Evolutionary conservation across 2,113 vertebrate species (phyloP).

Genomic region (Hippocampus barbouri): DNA sequence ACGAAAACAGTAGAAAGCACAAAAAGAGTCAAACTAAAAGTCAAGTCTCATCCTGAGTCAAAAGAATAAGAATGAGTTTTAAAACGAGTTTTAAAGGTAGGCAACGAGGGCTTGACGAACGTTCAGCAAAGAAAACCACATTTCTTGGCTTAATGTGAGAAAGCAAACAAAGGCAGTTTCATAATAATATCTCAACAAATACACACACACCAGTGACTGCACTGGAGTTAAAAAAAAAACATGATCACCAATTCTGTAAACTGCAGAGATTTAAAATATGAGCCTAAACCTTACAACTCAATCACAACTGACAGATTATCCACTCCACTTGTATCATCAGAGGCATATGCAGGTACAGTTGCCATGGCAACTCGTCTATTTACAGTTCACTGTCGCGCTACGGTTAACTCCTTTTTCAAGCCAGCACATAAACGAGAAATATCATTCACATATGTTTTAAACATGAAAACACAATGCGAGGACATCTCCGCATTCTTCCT

Average conservation of each 20-base stretch:
- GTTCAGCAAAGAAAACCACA: neutral
- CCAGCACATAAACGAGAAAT: constrained; percentile 23
- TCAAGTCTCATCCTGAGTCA: too few species aligned
- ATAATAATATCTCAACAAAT: too few species aligned
- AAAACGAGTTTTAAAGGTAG: too few species aligned
- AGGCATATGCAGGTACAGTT: constrained; percentile 30
- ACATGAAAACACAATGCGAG: neutral
- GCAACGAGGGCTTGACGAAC: too few species aligned
- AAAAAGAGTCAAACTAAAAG: too few species aligned
- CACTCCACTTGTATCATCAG: neutral
- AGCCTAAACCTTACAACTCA: constrained; percentile 13
- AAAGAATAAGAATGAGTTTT: too few species aligned
- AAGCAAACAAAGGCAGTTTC: neutral
- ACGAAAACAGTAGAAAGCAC: too few species aligned
- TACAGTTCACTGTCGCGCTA: constrained; percentile 40
- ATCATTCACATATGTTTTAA: neutral
- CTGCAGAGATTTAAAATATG: neutral
- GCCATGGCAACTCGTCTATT: constrained; percentile 63
- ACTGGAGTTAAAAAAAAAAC: neutral
- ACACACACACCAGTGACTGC: neutral
- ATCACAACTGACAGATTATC: constrained; percentile 26
- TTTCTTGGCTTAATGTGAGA: neutral
- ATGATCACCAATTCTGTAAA: neutral
- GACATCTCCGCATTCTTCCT: neutral
- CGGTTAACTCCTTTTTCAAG: constrained; percentile 13